Evolutionary conservation across 2,113 vertebrate genomes (phyloP), one percentile per base, ranked within the genome.

Genomic region (Chaetodon trifascialis): DNA sequence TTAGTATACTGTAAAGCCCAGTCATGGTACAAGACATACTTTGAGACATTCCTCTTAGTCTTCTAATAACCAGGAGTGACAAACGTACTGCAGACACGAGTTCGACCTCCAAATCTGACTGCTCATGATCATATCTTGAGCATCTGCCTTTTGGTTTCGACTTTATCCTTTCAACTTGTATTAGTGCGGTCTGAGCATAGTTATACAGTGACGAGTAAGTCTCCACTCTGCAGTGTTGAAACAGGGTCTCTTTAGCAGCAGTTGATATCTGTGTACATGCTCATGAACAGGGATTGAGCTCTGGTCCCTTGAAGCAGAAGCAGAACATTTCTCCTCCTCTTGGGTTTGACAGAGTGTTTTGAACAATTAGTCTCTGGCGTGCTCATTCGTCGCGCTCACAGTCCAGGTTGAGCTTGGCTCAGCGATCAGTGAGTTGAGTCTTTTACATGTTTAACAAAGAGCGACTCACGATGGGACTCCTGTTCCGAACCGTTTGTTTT

Each of bases 191-290:
- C 34, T 42, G 63, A 84, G 84, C 51, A 25, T 21, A 72, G 70
- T 86, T 51, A 79, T 51, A 79, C 36, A 73, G 82, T 66, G 74
- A 74, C 3, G 64, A 82, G 80, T 71, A 62, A 46, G 42, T 77
- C 19, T 85, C 80, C 65, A 73, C 59, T 86, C 79, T 73, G 78
- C 69, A 76, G 80, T 80, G 76, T 44, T 82, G 79, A 74, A 82
- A 67, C 84, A 52, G 64, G 58, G 54, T 85, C 81, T 81, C 47
- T 63, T 60, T 86, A 86, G 84, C 86, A 87, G 91, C 86, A 76
- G 78, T 25, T 59, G 60, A 79, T 70, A 46, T 81, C 30, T 74
- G 62, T 80, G 82, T 59, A 74, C 88, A 87, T 82, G 88, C 86
- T 83, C 79, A 70, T 42, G 60, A 63, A 62, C 66, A 73, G 74